A percentile compares a stretch with the other conserved stretches of the same genome.
phyloP scores from a whole-genome alignment of 2,888 invertebrate genomes.

The Rotaria macrura region DNA sequence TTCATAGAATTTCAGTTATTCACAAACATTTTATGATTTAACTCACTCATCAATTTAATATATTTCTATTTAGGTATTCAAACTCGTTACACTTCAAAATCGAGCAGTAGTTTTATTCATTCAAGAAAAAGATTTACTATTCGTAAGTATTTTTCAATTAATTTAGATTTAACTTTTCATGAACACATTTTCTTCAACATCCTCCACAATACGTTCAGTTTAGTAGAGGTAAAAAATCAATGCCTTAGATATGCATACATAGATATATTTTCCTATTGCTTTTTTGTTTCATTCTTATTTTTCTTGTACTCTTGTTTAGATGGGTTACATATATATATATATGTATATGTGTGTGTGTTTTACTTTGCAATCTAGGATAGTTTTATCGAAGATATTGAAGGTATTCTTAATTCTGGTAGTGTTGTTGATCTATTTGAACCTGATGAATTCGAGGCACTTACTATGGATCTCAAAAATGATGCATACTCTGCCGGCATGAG shows the following conservation, averaged over 20 bases:
- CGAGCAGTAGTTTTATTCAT: conserved; percentile 23
- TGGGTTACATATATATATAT: too few species aligned
- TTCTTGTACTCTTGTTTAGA: not conserved
- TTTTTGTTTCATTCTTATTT: not conserved
- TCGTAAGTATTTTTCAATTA: not conserved
- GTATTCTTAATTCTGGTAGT: conserved; percentile 48
- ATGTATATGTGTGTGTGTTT: too few species aligned
- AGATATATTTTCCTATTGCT: not conserved
- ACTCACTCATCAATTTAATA: too few species aligned
- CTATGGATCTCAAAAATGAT: conserved; percentile 46
- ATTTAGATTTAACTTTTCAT: too few species aligned
- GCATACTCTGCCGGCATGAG: conserved; percentile 44
- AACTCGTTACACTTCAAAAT: conserved; percentile 24
- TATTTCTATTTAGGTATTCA: conserved; percentile 18
- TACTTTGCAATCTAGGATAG: conserved; percentile 40
- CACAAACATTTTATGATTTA: too few species aligned
- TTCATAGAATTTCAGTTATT: too few species aligned
- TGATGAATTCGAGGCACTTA: conserved; percentile 47
- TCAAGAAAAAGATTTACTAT: conserved; percentile 28
- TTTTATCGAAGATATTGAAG: conserved; percentile 49
- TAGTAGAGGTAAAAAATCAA: not conserved
- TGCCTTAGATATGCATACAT: not conserved
- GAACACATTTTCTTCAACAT: not conserved
- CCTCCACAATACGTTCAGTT: not conserved
- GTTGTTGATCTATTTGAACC: conserved; percentile 49